Base-by-base conservation (phyloP, 2,797 vertebrate genomes). In the Aselliscus stoliczkanus region DNA sequence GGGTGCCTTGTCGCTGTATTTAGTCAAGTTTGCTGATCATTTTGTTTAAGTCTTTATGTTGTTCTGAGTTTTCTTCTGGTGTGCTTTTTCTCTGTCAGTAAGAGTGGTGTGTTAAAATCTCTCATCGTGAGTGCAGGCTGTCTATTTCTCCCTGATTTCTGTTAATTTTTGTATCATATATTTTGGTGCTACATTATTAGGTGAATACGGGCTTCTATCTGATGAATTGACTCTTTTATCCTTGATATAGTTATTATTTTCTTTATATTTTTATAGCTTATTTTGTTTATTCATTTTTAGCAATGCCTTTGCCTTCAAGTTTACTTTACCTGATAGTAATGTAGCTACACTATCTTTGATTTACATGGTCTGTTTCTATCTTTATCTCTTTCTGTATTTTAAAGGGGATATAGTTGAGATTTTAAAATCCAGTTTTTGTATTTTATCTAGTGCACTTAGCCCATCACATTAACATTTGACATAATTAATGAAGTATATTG, bases 121-220 rank as follows among this genome's bases (percentile, higher is more conserved):
- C 31, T 34, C 37, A 39, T 39, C 10, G 4, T 86, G n/a, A 93
- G 56, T 93, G 3, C 64, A 44, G 47, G 65, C 70, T 29, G n/a
- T 83, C 64, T 89, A 0, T 29, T 88, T 95, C 62, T 95, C 37
- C 56, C 20, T 60, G 64, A 85, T n/a, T 88, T 81, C 54, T 75
- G 15, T 90, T 92, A 76, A 60, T 52, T 93, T 90, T 97, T 94
- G 42, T 17, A 87, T 73, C 50, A 8, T 75, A 7, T 70, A 85
- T 93, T 93, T 95, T 96, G 39, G 58, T 90, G 25, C 23, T 69
- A 2, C 77, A 3, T 83, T 81, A 56, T 60, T 69, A 76, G 90
- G 23, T 81, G 9, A 76, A 47, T 70, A 65, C 12, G 80, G 27
- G 84, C 42, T 76, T 76, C 27, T 94, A 82, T 94, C 25, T 94